Conservation (phyloP, 2,113 vertebrate species). For the Hippocampus comes region DNA sequence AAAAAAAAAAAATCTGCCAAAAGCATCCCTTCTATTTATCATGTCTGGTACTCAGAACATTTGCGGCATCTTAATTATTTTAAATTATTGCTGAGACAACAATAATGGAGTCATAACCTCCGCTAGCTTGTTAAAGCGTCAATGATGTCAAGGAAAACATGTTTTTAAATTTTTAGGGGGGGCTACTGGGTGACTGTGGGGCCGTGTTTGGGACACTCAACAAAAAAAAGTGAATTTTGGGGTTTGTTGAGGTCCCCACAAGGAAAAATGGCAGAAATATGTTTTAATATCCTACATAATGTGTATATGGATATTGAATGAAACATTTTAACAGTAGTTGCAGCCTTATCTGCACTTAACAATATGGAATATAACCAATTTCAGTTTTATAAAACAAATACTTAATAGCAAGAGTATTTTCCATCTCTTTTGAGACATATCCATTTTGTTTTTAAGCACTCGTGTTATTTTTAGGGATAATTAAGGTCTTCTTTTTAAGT, state of each 20-base stretch:
- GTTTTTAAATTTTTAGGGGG: not conserved
- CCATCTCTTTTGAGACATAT: not conserved
- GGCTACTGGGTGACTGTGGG: not conserved
- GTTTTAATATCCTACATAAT: too few relatives aligned
- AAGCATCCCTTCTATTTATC: not conserved
- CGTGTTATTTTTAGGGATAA: not conserved
- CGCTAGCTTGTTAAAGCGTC: not conserved
- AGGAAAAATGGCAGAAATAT: too few relatives aligned
- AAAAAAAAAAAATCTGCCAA: not conserved
- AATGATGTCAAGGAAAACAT: not conserved
- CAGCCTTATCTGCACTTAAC: not conserved
- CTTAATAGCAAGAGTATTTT: not conserved
- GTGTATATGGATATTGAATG: too few relatives aligned
- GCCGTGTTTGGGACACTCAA: not conserved
- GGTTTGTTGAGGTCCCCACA: too few relatives aligned
- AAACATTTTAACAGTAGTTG: too few relatives aligned
- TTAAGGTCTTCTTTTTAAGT: not conserved
- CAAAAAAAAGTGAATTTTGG: not conserved
- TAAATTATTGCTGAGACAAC: not conserved
- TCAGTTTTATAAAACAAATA: not conserved
- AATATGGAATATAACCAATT: not conserved
- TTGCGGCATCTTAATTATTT: not conserved
- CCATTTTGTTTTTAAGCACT: not conserved
- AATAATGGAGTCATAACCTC: not conserved
- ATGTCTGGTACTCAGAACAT: not conserved